Evolutionary conservation across 2,797 vertebrate genomes (phyloP).

Genomic region (Poecilia picta): DNA sequence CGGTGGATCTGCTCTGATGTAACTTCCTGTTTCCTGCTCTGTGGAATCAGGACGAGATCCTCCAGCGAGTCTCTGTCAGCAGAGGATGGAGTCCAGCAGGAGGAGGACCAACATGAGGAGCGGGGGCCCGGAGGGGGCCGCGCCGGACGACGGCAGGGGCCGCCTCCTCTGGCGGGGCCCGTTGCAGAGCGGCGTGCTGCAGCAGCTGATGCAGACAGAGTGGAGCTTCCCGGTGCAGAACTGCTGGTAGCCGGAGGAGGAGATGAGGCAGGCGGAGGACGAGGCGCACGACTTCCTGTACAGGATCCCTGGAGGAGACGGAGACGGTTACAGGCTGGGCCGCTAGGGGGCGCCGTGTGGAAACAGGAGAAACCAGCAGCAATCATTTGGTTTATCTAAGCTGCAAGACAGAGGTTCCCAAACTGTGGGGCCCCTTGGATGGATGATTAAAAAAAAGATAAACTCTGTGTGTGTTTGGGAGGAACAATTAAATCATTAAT

Average conservation of each 20-base stretch:
- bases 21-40: background rate
- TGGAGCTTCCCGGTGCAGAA: constrained; percentile 95
- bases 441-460: too few relatives aligned
- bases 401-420: too few relatives aligned
- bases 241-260: constrained; percentile 96
- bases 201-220: constrained; percentile 98
- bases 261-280: constrained; percentile 94
- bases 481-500: too few relatives aligned
- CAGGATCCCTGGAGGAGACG: constrained; percentile 84
- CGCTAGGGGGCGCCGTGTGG: too few relatives aligned
- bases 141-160: constrained; percentile 47
- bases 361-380: too few relatives aligned
- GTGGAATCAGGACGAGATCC: constrained; percentile 4
- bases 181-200: constrained; percentile 94
- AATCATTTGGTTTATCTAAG: too few relatives aligned
- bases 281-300: constrained; percentile 97
- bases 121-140: background rate
- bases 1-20: background rate
- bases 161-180: constrained; percentile 83
- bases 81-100: constrained; percentile 37
- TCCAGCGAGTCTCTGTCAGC: constrained; percentile 50
- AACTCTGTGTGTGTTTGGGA: too few relatives aligned
- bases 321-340: constrained; percentile 18
- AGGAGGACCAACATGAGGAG: constrained; percentile 30
- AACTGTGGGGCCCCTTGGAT: too few relatives aligned